Percentiles rank a stretch among this genome's conserved stretches.
Conservation (phyloP, 2,797 vertebrate species). For the Petrocephalus schoutedeni region DNA sequence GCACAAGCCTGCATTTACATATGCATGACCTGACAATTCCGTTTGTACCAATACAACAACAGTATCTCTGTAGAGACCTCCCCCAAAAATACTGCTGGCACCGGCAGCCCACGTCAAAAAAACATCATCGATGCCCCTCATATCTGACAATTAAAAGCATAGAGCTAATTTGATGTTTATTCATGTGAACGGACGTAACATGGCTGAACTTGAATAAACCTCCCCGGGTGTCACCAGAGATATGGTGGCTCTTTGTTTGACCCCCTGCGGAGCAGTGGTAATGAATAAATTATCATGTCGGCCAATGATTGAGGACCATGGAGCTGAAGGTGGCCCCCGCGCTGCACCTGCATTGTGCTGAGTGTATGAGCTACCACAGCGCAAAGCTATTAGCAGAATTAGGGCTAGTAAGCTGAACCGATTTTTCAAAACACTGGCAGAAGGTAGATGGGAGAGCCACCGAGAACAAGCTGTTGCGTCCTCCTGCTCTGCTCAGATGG, state of each 20-base stretch:
- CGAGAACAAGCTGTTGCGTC: not conserved
- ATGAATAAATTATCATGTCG: not conserved
- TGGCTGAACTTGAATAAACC: not conserved
- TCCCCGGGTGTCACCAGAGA: not conserved
- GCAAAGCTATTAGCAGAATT: not conserved
- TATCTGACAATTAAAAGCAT: not conserved
- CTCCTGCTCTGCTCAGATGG: constrained; percentile 1
- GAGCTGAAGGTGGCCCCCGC: not conserved
- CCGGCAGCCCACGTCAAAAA: not conserved
- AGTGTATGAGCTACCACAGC: not conserved
- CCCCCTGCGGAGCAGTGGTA: not conserved
- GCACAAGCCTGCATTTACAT: not conserved
- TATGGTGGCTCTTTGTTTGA: not conserved
- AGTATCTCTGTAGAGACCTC: not conserved
- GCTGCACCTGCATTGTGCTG: not conserved
- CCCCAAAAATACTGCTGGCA: not conserved
- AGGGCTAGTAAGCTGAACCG: not conserved
- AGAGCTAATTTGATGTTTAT: not conserved
- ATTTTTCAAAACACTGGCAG: not conserved
- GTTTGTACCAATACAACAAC: not conserved
- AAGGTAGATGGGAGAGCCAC: not conserved
- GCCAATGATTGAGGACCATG: not conserved
- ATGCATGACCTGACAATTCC: not conserved
- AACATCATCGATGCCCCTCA: not conserved
- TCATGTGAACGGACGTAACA: not conserved